Evolutionary conservation across 2,888 invertebrate genomes (phyloP).

Genomic region (Caenorhabditis becei): DNA sequence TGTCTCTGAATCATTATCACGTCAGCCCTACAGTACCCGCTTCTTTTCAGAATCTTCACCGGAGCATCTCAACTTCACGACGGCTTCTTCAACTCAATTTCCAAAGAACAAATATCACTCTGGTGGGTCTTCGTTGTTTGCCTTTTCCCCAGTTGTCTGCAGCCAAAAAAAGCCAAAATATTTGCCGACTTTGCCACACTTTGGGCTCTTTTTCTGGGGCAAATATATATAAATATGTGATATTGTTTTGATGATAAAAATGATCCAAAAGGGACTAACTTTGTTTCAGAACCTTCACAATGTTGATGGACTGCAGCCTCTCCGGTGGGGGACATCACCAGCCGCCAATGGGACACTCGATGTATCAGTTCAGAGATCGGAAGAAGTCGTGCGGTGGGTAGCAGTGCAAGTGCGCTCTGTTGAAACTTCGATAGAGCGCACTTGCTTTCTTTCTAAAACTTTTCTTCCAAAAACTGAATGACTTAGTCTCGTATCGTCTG

Average conservation of each 20-base stretch:
- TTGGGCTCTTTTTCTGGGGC: not conserved
- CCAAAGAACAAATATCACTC: not conserved
- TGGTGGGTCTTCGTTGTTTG: not conserved
- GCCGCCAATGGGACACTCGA: conserved; percentile 17
- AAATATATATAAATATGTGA: not conserved
- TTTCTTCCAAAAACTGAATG: too few species aligned
- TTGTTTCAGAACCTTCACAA: too few species aligned
- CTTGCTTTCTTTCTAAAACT: not conserved
- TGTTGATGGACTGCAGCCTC: conserved; percentile 54
- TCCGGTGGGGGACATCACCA: conserved; percentile 23
- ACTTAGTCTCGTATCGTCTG: not conserved
- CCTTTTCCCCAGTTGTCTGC: not conserved
- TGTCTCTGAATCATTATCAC: not conserved
- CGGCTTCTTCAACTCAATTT: not conserved
- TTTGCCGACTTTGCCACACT: conserved; percentile 1
- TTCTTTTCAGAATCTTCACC: conserved; percentile 43
- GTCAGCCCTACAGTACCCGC: not conserved
- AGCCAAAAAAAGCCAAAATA: not conserved
- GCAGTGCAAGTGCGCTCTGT: too few species aligned
- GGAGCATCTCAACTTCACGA: conserved; percentile 26
- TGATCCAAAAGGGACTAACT: too few species aligned
- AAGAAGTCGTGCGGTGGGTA: conserved; percentile 60
- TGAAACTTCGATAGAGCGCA: not conserved
- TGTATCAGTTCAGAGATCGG: conserved; percentile 45
- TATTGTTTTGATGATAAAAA: conserved; percentile 5